Base-by-base conservation (phyloP, 1,140 invertebrate species). In the Oedothorax gibbosus region DNA sequence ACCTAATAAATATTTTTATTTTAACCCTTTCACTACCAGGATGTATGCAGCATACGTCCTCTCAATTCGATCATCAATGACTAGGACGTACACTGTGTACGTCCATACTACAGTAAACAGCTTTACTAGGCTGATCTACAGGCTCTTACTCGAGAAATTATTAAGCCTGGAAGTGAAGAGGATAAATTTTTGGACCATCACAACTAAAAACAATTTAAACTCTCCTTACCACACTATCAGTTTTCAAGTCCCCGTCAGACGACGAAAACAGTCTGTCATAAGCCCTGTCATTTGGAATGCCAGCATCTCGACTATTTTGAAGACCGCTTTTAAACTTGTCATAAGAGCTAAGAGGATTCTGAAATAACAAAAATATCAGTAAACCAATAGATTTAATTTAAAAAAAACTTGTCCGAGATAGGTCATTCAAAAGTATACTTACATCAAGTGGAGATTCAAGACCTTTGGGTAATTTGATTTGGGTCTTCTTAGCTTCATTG, bases 291-390 rank as follows among this genome's bases (percentile, higher is more conserved):
- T 51, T 71, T 7, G 76, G 68, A n/a, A 81, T 66, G 15, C 68
- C 68, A 12, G 85, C 80, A n/a, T 86, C 85, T 10, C 57, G 69
- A 10, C 51, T 56, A 12, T 53, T 80, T 20, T 75, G 69, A 10
- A 86, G 54, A 0, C 85, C 85, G 57, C 60, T 81, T 53, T 86
- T 80, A 60, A 86, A 79, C 14, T 86, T 86, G 21, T 85, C 84
- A 62, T 79, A 86, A 11, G 85, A 80, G 62, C 20, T 86, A 1
- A 86, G 54, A 57, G 85, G 71, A 66, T 86, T 80, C 85, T 86
- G n/a, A 0, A 53, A 53, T 5, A 53, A 69, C n/a, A 10, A 68
- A 35, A 68, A 14, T 14, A 60, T 68, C 62, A 15, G 18, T 66
- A 9, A 11, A 12, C 1, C 11, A 14, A n/a, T 3, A 60, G 2